Conservation (phyloP, 2,797 vertebrate genomes). For the Onychomys torridus region DNA sequence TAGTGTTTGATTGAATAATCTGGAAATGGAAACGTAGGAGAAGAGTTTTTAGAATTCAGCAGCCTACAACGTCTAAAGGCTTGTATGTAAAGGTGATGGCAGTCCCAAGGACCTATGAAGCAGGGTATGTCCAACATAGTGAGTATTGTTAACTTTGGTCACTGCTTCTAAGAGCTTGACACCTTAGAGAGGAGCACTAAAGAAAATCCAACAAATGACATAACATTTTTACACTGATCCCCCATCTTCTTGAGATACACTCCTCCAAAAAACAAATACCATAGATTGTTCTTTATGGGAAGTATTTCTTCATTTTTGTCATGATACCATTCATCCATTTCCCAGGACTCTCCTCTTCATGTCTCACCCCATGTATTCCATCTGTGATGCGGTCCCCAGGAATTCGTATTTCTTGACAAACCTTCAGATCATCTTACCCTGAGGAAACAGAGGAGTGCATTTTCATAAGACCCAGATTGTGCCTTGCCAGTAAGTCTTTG, state of each 20-base stretch:
- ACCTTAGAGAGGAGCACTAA: background rate
- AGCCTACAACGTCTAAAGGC: background rate
- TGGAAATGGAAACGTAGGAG: background rate
- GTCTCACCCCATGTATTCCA: background rate
- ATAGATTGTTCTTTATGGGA: background rate
- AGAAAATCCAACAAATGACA: slow-evolving; percentile 6
- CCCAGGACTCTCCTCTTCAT: background rate
- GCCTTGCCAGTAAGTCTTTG: background rate
- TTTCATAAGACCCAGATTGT: background rate
- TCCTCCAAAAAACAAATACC: background rate
- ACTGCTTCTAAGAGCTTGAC: background rate
- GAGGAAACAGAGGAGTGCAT: background rate
- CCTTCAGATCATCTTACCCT: background rate
- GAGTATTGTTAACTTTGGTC: slow-evolving; percentile 3
- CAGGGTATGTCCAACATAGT: background rate
- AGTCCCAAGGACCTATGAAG: background rate
- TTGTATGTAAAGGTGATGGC: slow-evolving; percentile 26
- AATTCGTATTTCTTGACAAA: slow-evolving; percentile 30
- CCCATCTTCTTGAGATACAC: background rate
- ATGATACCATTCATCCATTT: background rate
- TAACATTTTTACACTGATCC: background rate
- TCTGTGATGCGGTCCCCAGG: background rate
- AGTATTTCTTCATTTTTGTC: slow-evolving; percentile 10
- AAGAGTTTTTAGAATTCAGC: background rate
- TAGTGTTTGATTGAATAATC: slow-evolving; percentile 23